Evolutionary conservation across 2,113 vertebrate species (phyloP), one percentile per base, ranked within the genome.

Genomic region (Clarias magur): DNA sequence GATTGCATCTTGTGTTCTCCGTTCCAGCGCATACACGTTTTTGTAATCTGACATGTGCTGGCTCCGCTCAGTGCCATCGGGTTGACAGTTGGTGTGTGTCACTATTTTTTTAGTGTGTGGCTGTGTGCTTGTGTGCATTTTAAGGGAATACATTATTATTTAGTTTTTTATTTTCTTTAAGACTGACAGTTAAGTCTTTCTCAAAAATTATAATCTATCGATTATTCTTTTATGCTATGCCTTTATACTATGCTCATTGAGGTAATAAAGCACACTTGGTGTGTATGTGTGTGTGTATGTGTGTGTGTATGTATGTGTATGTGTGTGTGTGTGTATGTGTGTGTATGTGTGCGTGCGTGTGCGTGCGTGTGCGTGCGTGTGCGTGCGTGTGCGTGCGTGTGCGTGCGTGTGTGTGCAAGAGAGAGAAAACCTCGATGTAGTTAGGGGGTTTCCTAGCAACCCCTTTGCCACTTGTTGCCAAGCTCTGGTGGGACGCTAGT

Each of bases 371-470:
- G 70, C n/a, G 21, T 84, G 48, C 84, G 17, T 76, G 17, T 90
- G 56, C 87, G 78, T 86, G 80, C 90, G 80, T 88, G 56, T 85
- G 17, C 65, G 21, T 84, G 56, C 84, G 17, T 76, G 82, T 84
- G 81, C 90, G 76, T 88, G 76, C 82, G 54, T 75, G 76, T 67
- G 70, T 86, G 27, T 82, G 79, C 86, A 60, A 70, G 70, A 67
- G 72, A 60, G 19, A 7, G 62, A 11, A 90, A 78, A 62, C 65
- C 78, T 80, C 79, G 80, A n/a, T 73, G 68, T 86, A 84, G 83
- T 88, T 89, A 63, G 88, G 72, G 72, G 59, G 90, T 91, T 90
- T 90, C 89, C 75, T 90, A 91, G 91, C 91, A 93, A 90, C 88
- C 82, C 80, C 81, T 82, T 90, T 90, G 87, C 91, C 88, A 87